Conservation (phyloP, 2,113 vertebrate genomes). For the Nothocercus julius region DNA sequence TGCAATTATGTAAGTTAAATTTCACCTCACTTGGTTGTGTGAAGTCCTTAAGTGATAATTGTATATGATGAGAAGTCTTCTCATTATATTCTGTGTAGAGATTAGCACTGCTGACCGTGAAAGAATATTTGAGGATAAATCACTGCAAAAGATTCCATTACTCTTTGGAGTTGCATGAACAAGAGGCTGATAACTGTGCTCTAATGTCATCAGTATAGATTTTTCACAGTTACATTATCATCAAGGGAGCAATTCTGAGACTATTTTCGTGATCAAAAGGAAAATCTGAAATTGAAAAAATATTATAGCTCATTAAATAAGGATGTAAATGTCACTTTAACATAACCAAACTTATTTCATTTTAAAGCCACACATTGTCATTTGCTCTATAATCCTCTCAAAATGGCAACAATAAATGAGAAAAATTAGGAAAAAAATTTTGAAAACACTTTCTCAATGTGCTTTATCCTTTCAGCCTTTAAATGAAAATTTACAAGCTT, state of each 20-base stretch:
- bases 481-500: background rate
- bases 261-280: conserved; percentile 46
- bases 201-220: conserved; percentile 50
- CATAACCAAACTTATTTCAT: conserved; percentile 4
- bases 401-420: background rate
- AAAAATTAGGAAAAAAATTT: background rate
- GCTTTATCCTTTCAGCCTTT: background rate
- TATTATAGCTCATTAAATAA: conserved; percentile 19
- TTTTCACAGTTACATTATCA: conserved; percentile 29
- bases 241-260: conserved; percentile 50
- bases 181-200: conserved; percentile 1
- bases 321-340: conserved; percentile 16
- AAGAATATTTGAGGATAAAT: conserved; percentile 53
- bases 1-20: conserved; percentile 22
- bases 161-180: conserved; percentile 2
- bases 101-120: conserved; percentile 33
- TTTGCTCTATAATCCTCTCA: background rate
- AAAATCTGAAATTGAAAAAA: conserved; percentile 50
- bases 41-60: background rate
- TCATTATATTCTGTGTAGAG: background rate
- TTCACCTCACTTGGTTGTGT: background rate
- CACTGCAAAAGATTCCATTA: conserved; percentile 35
- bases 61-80: background rate
- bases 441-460: conserved; percentile 12
- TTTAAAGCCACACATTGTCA: background rate